A percentile compares a stretch with the other conserved stretches of the same genome.
Conservation (phyloP, 2,888 invertebrate species). For the Portevinia maculata region DNA sequence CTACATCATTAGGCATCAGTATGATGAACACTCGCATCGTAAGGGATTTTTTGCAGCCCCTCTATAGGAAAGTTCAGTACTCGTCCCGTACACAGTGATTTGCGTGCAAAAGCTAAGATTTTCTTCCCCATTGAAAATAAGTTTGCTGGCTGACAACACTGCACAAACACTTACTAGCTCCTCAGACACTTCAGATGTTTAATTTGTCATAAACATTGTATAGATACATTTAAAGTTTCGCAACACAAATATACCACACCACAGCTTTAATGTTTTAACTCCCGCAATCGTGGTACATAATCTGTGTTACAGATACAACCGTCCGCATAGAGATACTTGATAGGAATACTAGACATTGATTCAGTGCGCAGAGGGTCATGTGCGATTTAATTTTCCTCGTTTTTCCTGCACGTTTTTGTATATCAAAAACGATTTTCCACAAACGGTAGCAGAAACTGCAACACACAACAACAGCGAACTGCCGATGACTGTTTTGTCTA, state of each 20-base stretch:
- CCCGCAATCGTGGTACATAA: slow-evolving; percentile 36
- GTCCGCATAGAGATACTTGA: slow-evolving; percentile 35
- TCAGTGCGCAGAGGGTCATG: slow-evolving; percentile 48
- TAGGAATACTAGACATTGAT: slow-evolving; percentile 53
- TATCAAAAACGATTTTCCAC: slow-evolving; percentile 55
- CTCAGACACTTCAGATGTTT: neutral
- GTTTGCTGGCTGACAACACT: slow-evolving; percentile 35
- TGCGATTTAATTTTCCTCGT: slow-evolving; percentile 53
- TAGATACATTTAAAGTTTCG: slow-evolving; percentile 45
- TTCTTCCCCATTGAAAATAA: no score
- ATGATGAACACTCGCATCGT: no score
- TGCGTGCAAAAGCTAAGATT: no score
- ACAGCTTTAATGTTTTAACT: slow-evolving; percentile 4
- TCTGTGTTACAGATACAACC: slow-evolving; percentile 33
- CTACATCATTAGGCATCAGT: no score
- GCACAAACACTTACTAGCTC: neutral
- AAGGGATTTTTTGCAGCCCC: no score
- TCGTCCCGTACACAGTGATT: no score
- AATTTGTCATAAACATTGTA: slow-evolving; percentile 38
- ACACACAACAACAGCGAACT: slow-evolving; percentile 46
- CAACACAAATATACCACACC: slow-evolving; percentile 37
- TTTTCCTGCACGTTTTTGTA: slow-evolving; percentile 26
- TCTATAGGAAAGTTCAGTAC: no score
- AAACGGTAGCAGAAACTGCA: slow-evolving; percentile 32
- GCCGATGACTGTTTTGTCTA: slow-evolving; percentile 43